Evolutionary conservation across 2,113 vertebrate genomes (phyloP), one percentile per base, ranked within the genome.

Genomic region (Lucifuga dentata): DNA sequence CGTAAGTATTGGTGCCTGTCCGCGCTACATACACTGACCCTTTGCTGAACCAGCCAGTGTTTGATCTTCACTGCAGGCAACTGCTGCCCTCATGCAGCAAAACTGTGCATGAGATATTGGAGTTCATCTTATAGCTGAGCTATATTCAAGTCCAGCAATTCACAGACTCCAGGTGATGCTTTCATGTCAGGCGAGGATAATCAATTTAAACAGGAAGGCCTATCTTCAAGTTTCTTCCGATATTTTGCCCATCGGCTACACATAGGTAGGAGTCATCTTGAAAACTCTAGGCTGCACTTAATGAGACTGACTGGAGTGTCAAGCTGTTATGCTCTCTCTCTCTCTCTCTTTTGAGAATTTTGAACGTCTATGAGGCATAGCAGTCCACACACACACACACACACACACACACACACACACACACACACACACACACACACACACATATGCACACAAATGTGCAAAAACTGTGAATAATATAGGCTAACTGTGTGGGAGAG

Each of bases 231-330:
- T 55, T 57, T 56, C 60, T 56, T 50, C 12, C 24, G 12, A 23
- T 75, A 64, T 73, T 78, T 78, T 83, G 69, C 79, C 83, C 68
- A 32, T 13, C 8, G 57, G 70, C 76, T 73, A 65, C 45, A 73
- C n/a, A 15, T 7, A 32, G 70, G 46, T 52, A 72, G 32, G 61
- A 74, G 74, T 41, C 8, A 9, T 56, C 70, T 73, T 7, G 11
- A 44, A 73, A 68, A 60, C 24, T 52, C 65, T 62, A 57, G 43
- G 63, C 51, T 64, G 64, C 43, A 32, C 17, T 63, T 89, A 89
- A 86, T 88, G 85, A 88, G 82, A 71, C 68, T 33, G 63, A 71
- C 78, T 57, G 51, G 62, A 8, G 71, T 59, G 68, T 72, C 58
- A 67, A 71, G 78, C 79, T 75, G 77, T 41, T 83, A 21, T 51